Conservation (phyloP, 2,888 invertebrate species). For the Drosophila eohydei region DNA sequence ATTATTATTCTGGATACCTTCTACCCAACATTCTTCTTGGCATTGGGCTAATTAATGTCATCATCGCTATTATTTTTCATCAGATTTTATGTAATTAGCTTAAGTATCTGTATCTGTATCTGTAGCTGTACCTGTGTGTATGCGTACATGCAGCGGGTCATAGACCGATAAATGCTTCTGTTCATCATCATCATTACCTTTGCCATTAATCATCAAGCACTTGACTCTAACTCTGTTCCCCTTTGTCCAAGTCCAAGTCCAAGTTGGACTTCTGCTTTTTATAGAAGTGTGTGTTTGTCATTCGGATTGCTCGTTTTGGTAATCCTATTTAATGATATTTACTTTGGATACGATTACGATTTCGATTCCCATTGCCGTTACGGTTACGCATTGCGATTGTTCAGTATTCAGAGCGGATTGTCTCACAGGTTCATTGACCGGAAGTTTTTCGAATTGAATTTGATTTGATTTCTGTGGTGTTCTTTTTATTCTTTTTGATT, state of each 20-base stretch:
- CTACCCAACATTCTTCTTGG: slow-evolving; percentile 20
- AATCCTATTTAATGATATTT: slow-evolving; percentile 77
- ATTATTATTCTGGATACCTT: slow-evolving; percentile 14
- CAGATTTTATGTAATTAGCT: slow-evolving; percentile 68
- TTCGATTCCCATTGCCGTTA: slow-evolving; percentile 60
- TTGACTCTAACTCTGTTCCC: slow-evolving; percentile 7
- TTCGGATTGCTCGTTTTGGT: slow-evolving; percentile 64
- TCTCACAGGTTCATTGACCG: slow-evolving; percentile 54
- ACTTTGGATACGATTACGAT: slow-evolving; percentile 61
- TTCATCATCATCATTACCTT: slow-evolving; percentile 68
- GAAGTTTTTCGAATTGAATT: background rate
- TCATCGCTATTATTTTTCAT: slow-evolving; percentile 59
- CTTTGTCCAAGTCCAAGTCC: slow-evolving; percentile 20
- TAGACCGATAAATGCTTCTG: slow-evolving; percentile 73
- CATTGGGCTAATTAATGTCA: slow-evolving; percentile 75
- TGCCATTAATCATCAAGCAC: slow-evolving; percentile 43
- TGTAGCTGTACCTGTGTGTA: background rate
- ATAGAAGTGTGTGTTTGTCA: slow-evolving; percentile 54
- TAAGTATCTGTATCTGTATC: slow-evolving; percentile 25
- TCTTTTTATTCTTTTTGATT: slow-evolving; percentile 3
- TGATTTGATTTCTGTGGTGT: slow-evolving; percentile 1
- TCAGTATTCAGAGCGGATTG: slow-evolving; percentile 41
- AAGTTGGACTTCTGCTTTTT: slow-evolving; percentile 35
- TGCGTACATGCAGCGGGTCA: slow-evolving; percentile 47
- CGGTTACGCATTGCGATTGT: slow-evolving; percentile 61